Percentiles rank a stretch among this genome's conserved stretches.
Conservation (phyloP, 2,113 vertebrate genomes). For the Regulus satrapa region DNA sequence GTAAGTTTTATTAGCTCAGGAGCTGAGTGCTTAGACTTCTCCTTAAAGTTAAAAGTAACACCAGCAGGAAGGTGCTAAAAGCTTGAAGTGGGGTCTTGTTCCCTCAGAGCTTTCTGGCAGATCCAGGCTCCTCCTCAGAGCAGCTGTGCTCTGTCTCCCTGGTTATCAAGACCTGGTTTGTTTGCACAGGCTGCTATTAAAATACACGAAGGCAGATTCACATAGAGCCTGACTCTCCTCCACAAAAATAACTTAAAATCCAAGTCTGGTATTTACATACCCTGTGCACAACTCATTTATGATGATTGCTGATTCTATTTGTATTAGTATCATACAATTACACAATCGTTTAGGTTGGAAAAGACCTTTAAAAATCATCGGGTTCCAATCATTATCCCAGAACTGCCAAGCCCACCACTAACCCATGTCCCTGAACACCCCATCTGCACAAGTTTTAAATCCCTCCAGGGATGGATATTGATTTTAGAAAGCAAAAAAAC, state of each 20-base stretch:
- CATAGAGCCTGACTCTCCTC: background rate
- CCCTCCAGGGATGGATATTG: background rate
- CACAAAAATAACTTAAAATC: background rate
- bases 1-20: background rate
- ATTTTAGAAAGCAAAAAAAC: background rate
- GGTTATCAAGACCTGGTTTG: background rate
- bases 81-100: background rate
- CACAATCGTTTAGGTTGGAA: background rate
- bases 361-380: background rate
- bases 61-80: background rate
- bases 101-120: background rate
- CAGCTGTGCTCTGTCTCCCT: background rate
- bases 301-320: background rate
- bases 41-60: background rate
- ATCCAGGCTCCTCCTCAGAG: background rate
- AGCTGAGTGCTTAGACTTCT: background rate
- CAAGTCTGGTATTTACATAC: background rate
- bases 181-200: constrained; percentile 32
- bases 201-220: background rate
- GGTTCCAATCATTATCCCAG: background rate
- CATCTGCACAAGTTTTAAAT: background rate
- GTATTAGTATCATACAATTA: background rate
- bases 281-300: background rate
- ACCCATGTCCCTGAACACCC: background rate
- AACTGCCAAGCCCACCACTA: background rate